A percentile compares a stretch with the other conserved stretches of the same genome.
These are phyloP conservation scores for Theocolax elegans DNA, from an alignment of 1,140 invertebrate species.

Conservation along the genomic window DNA sequence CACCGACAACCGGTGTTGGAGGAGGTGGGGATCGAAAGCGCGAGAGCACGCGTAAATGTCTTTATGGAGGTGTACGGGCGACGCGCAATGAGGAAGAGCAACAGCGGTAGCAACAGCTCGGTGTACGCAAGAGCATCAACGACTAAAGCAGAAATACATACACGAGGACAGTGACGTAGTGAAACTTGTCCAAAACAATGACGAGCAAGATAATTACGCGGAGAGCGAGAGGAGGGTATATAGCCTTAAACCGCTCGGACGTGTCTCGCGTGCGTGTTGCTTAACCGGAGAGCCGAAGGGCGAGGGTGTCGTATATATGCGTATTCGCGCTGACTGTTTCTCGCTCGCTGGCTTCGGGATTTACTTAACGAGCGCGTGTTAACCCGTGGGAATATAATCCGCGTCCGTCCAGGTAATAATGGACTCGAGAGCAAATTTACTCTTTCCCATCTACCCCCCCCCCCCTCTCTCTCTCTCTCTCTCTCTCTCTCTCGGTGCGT, in stretches of 20 bases:
- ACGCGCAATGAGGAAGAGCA: too few relatives aligned
- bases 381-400: constrained; percentile 61
- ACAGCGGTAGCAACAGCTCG: not conserved
- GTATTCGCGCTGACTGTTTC: constrained; percentile 1
- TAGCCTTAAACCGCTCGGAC: constrained; percentile 20
- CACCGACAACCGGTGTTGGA: too few relatives aligned
- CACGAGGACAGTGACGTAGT: not conserved
- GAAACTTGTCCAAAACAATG: constrained; percentile 45
- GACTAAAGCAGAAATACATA: too few relatives aligned
- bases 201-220: constrained; percentile 42
- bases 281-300: not conserved
- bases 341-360: constrained; percentile 50
- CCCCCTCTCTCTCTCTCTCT: too few relatives aligned
- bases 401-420: constrained; percentile 54
- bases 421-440: constrained; percentile 56
- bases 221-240: constrained; percentile 25
- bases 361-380: constrained; percentile 60
- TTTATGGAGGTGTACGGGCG: constrained; percentile 4
- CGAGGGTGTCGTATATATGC: not conserved
- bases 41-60: not conserved
- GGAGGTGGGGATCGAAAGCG: too few relatives aligned
- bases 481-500: too few relatives aligned
- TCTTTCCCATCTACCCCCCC: too few relatives aligned
- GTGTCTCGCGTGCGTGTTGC: not conserved
- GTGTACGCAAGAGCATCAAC: not conserved